Evolutionary conservation across 2,888 invertebrate genomes (phyloP), one percentile per base, ranked within the genome.

Genomic region (Calliopum simillimum): DNA sequence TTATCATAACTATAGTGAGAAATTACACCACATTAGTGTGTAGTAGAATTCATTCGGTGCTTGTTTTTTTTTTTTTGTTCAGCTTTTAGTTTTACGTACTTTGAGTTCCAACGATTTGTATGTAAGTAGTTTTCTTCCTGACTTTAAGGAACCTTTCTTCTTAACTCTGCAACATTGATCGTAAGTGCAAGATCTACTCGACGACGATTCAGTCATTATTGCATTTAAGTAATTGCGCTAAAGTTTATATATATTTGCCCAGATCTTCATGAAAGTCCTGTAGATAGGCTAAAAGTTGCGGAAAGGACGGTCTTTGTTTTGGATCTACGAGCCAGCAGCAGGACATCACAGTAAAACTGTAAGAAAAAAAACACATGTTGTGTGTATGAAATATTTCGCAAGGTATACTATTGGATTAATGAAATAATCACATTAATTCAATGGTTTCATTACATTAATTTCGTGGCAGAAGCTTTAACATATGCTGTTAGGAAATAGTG

Each of bases 181-280:
- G n/a, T n/a, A n/a, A 33, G 33, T 33, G 33, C 8, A 33, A 33
- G 33, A 8, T 33, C 33, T 33, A 33, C 33, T 33, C 43, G 43
- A 41, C 33, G 16, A n/a, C 4, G n/a, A 11, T 11, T 46, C 61
- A 61, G 62, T 62, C 25, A n/a, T 11, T 14, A 14, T 33, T 4
- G 8, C n/a, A 3, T 4, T 25, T 62, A n/a, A n/a, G n/a, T n/a
- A 13, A 16, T 64, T 41, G 44, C 25, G n/a, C 56, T 68, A 6
- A 49, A 66, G 64, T 75, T 80, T 87, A 91, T 76, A 91, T 89
- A 79, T 90, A 91, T 82, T 90, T 88, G 76, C 90, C 90, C 74
- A 91, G 87, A 73, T 90, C 90, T 74, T 90, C 90, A 83, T 90
- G 89, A 81, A 91, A 91, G 82, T 91, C 90, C 82, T 91, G 90